Evolutionary conservation across 1,140 invertebrate genomes (phyloP).

Genomic region (Drosophila kepulauana): DNA sequence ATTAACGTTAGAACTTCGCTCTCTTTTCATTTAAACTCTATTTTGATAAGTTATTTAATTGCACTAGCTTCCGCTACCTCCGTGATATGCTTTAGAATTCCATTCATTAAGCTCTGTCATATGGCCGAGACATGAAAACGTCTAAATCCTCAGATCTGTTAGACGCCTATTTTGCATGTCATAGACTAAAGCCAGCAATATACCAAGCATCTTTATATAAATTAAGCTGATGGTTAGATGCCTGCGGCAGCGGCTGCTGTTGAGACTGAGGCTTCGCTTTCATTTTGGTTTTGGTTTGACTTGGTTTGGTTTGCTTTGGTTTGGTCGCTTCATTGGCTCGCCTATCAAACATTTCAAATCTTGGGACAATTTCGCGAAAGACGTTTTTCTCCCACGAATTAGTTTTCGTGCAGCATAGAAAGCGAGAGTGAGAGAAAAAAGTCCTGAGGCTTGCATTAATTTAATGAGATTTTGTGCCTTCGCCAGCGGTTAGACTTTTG

Average conservation of each 20-base stretch:
- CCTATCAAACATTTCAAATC: conserved; percentile 65
- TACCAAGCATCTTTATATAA: conserved; percentile 17
- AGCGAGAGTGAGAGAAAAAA: conserved; percentile 25
- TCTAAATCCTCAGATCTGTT: conserved; percentile 31
- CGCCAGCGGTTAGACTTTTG: conserved; percentile 60
- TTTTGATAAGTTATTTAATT: neutral
- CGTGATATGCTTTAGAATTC: conserved; percentile 5
- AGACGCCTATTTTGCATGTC: conserved; percentile 48
- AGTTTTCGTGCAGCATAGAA: conserved; percentile 24
- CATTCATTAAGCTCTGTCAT: conserved; percentile 20
- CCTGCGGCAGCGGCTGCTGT: neutral
- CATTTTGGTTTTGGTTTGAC: conserved; percentile 8
- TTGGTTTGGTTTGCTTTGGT: conserved; percentile 20
- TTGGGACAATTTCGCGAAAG: conserved; percentile 56
- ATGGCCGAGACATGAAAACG: neutral
- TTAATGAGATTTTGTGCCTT: conserved; percentile 73
- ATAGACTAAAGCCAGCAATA: conserved; percentile 28
- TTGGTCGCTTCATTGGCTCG: conserved; percentile 1
- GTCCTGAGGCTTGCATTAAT: conserved; percentile 80
- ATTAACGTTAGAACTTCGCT: too few relatives aligned
- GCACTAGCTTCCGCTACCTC: neutral
- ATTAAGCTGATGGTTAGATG: conserved; percentile 32
- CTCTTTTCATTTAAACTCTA: too few relatives aligned
- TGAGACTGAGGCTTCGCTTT: conserved; percentile 16
- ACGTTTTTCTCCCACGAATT: conserved; percentile 62